phyloP scores from a whole-genome alignment of 2,888 invertebrate species.

The Xestia sexstrigata region DNA sequence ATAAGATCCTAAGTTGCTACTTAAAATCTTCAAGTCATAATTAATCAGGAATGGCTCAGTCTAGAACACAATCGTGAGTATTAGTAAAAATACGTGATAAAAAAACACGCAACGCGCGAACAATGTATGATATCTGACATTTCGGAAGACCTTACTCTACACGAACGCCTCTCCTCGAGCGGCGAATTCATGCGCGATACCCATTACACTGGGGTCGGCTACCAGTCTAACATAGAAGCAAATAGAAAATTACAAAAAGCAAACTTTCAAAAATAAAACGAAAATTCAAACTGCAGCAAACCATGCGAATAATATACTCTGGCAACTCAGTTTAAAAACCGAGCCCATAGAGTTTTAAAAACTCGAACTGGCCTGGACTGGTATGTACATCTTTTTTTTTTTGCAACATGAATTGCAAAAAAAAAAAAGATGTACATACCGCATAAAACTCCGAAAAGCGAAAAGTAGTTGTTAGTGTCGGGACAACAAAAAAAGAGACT shows the following conservation, averaged over 20 bases:
- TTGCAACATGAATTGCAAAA: slow-evolving; percentile 31
- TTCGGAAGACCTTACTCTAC: no score
- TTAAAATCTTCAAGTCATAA: no score
- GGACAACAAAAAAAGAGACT: slow-evolving; percentile 53
- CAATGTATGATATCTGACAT: no score
- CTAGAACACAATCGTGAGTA: no score
- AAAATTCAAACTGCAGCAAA: slow-evolving; percentile 17
- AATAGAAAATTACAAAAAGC: slow-evolving; percentile 3
- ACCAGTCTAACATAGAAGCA: neutral
- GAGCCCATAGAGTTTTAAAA: slow-evolving; percentile 31
- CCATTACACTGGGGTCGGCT: no score
- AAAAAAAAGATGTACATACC: slow-evolving; percentile 39
- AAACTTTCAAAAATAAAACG: slow-evolving; percentile 22
- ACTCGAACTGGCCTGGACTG: slow-evolving; percentile 12
- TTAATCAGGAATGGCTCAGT: no score
- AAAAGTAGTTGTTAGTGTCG: slow-evolving; percentile 62
- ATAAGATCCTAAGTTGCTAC: no score
- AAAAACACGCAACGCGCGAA: no score
- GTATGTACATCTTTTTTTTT: no score
- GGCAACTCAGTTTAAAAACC: slow-evolving; percentile 44
- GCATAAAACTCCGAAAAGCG: slow-evolving; percentile 50
- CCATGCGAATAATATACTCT: slow-evolving; percentile 39
- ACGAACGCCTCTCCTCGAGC: no score
- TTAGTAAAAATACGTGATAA: no score
- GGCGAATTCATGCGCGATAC: no score